Evolutionary conservation across 2,888 invertebrate species (phyloP).

Genomic region (Drosophila cognata): DNA sequence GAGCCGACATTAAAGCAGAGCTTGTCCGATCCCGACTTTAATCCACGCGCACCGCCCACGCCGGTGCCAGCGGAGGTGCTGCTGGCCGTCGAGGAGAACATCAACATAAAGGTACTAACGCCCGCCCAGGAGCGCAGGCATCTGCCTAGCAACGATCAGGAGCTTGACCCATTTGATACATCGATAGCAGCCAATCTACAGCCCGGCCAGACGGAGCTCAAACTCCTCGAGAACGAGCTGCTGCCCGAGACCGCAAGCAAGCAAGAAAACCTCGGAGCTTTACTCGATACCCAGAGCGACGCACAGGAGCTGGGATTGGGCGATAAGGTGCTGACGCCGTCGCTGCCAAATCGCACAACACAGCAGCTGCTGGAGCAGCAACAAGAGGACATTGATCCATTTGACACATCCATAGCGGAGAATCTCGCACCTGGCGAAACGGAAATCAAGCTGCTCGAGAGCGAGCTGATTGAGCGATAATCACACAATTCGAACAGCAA

Average conservation of each 20-base stretch:
- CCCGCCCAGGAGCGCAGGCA: constrained; percentile 86
- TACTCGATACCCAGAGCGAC: constrained; percentile 84
- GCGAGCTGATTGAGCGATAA: constrained; percentile 88
- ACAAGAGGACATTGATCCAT: constrained; percentile 89
- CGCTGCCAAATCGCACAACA: constrained; percentile 84
- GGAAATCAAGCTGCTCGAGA: constrained; percentile 91
- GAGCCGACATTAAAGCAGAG: constrained; percentile 86
- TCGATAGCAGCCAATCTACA: constrained; percentile 90
- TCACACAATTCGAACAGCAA: constrained; percentile 3
- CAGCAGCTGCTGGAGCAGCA: constrained; percentile 80
- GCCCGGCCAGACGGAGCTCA: constrained; percentile 92
- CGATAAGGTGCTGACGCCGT: constrained; percentile 90
- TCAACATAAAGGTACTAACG: constrained; percentile 90
- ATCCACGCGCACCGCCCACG: constrained; percentile 86
- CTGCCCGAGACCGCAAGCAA: constrained; percentile 84
- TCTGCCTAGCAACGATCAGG: constrained; percentile 52
- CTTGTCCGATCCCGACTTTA: constrained; percentile 88
- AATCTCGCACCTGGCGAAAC: constrained; percentile 92
- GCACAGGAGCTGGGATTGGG: constrained; percentile 86
- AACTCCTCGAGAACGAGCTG: constrained; percentile 91
- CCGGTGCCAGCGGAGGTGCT: constrained; percentile 83
- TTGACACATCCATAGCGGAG: constrained; percentile 93
- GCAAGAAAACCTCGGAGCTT: constrained; percentile 79
- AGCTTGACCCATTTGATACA: constrained; percentile 93
- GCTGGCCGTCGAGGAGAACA: constrained; percentile 86